Evolutionary conservation across 2,113 vertebrate genomes (phyloP).

Genomic region (Microcebus murinus): DNA sequence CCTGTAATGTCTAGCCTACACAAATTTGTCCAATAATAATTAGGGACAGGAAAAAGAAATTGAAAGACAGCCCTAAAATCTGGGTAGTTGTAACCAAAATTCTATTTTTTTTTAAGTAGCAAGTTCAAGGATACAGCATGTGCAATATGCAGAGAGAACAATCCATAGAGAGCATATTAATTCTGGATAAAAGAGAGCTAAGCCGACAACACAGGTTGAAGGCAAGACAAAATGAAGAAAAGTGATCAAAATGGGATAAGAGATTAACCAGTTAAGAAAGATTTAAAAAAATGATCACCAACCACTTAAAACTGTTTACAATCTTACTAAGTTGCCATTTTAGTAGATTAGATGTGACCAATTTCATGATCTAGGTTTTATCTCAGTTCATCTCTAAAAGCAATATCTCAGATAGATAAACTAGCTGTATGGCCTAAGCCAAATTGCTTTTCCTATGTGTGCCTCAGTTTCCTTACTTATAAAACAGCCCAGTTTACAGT

Average conservation of each 20-base stretch:
- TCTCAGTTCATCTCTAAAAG: background rate
- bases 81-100: background rate
- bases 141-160: background rate
- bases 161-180: background rate
- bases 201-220: background rate
- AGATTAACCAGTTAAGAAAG: background rate
- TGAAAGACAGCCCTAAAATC: background rate
- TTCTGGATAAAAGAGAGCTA: background rate
- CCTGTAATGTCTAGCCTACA: background rate
- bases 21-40: background rate
- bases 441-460: background rate
- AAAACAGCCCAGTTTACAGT: background rate
- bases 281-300: background rate
- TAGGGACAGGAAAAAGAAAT: conserved; percentile 8
- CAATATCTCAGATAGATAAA: background rate
- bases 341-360: background rate
- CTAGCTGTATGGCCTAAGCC: background rate
- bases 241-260: background rate
- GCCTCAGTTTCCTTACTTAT: background rate
- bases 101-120: background rate
- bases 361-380: background rate
- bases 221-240: background rate
- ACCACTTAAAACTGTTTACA: background rate
- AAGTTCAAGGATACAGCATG: background rate
- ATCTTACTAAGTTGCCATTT: background rate